phyloP scores from a whole-genome alignment of 2,888 invertebrate species.

The Thumatha senex region DNA sequence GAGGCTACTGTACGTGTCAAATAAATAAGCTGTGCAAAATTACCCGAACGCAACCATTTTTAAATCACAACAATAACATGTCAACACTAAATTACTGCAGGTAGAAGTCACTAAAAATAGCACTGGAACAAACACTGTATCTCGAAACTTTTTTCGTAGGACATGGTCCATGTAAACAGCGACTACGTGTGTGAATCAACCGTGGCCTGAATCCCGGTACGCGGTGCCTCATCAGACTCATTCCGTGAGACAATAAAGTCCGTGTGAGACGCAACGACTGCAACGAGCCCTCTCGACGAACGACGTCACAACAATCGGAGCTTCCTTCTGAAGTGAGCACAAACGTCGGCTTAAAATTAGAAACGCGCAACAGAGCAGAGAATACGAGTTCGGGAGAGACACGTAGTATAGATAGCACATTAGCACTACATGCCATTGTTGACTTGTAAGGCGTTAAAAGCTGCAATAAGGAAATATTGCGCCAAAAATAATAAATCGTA shows the following conservation, averaged over 20 bases:
- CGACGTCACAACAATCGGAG: slow-evolving; percentile 65
- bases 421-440: slow-evolving; percentile 35
- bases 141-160: slow-evolving; percentile 45
- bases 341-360: slow-evolving; percentile 78
- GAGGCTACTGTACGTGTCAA: background rate
- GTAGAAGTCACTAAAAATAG: slow-evolving; percentile 50
- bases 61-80: slow-evolving; percentile 9
- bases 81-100: slow-evolving; percentile 26
- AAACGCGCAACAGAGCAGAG: slow-evolving; percentile 69
- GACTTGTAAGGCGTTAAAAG: slow-evolving; percentile 1
- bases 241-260: slow-evolving; percentile 55
- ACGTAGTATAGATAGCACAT: slow-evolving; percentile 42
- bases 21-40: background rate
- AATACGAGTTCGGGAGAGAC: slow-evolving; percentile 67
- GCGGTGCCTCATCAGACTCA: slow-evolving; percentile 49
- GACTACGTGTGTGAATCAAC: slow-evolving; percentile 27
- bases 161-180: slow-evolving; percentile 38
- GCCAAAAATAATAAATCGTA: slow-evolving; percentile 10
- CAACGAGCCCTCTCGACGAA: slow-evolving; percentile 46
- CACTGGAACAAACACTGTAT: slow-evolving; percentile 53
- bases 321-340: slow-evolving; percentile 71
- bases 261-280: slow-evolving; percentile 44
- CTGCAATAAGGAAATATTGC: slow-evolving; percentile 5
- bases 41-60: slow-evolving; percentile 47
- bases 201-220: slow-evolving; percentile 34